phyloP scores from a whole-genome alignment of 2,888 invertebrate genomes.

The Amphimallon solstitiale region DNA sequence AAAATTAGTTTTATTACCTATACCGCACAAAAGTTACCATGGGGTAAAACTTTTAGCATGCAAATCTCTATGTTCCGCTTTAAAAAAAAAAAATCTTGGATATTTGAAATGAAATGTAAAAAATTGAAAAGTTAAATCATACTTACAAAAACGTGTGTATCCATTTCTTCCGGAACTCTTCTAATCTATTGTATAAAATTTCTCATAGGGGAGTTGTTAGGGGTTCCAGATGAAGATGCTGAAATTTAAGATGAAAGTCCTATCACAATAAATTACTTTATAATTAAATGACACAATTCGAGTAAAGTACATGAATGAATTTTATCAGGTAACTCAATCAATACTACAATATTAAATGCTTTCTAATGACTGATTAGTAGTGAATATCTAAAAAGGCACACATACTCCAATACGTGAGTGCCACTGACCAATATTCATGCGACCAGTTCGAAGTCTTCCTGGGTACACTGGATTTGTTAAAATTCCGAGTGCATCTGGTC shows the following conservation, averaged over 20 bases:
- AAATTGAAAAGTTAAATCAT: background rate
- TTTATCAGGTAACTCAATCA: background rate
- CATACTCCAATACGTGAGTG: slow-evolving; percentile 47
- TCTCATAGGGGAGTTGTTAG: background rate
- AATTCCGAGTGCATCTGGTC: background rate
- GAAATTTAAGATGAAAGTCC: too few relatives aligned
- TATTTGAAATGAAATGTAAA: background rate
- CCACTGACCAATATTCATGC: slow-evolving; percentile 51
- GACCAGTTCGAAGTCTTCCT: background rate
- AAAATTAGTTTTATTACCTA: too few relatives aligned
- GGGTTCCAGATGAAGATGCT: too few relatives aligned
- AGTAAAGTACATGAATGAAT: background rate
- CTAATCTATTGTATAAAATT: background rate
- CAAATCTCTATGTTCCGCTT: too few relatives aligned
- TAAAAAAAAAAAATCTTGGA: too few relatives aligned
- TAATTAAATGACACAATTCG: background rate
- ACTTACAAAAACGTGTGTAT: slow-evolving; percentile 31
- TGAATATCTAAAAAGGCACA: background rate
- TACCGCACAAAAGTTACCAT: too few relatives aligned
- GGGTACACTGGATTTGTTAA: background rate
- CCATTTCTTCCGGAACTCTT: slow-evolving; percentile 5
- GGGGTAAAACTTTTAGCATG: too few relatives aligned
- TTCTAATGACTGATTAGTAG: background rate
- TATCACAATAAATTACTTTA: too few relatives aligned
- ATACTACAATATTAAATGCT: slow-evolving; percentile 1